Evolutionary conservation across 2,888 invertebrate genomes (phyloP).

Genomic region (Leptinotarsa tumamoca): DNA sequence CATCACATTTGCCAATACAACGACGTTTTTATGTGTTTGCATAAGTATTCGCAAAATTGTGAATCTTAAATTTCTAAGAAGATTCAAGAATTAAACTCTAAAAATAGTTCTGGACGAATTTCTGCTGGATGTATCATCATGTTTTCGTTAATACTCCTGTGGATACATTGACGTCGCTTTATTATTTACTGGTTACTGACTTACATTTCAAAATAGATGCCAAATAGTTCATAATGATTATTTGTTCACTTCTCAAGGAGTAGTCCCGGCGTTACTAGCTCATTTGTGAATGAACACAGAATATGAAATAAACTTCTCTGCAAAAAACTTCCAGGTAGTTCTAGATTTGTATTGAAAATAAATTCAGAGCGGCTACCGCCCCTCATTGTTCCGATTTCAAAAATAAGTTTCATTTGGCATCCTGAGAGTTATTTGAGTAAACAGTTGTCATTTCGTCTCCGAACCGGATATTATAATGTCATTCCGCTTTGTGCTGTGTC

Average conservation of each 20-base stretch:
- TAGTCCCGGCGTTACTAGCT: background rate
- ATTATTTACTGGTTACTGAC: background rate
- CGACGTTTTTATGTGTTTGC: background rate
- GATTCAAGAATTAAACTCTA: constrained; percentile 21
- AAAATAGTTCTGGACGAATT: constrained; percentile 36
- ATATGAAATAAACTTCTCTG: background rate
- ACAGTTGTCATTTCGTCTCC: too few relatives aligned
- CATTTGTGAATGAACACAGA: background rate
- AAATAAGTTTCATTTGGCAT: too few relatives aligned
- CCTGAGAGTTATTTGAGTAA: too few relatives aligned
- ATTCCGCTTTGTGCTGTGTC: too few relatives aligned
- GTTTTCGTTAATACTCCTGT: constrained; percentile 26
- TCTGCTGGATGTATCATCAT: constrained; percentile 37
- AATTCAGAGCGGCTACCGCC: too few relatives aligned
- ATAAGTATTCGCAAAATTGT: background rate
- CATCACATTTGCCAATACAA: background rate
- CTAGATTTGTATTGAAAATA: too few relatives aligned
- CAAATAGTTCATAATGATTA: background rate
- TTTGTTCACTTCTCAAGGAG: background rate
- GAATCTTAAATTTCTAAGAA: background rate
- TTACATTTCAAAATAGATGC: background rate
- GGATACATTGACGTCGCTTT: background rate
- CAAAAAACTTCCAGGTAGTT: too few relatives aligned
- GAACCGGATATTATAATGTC: too few relatives aligned
- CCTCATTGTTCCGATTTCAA: too few relatives aligned